Conservation (phyloP, 2,797 vertebrate genomes). For the Nasua narica region DNA sequence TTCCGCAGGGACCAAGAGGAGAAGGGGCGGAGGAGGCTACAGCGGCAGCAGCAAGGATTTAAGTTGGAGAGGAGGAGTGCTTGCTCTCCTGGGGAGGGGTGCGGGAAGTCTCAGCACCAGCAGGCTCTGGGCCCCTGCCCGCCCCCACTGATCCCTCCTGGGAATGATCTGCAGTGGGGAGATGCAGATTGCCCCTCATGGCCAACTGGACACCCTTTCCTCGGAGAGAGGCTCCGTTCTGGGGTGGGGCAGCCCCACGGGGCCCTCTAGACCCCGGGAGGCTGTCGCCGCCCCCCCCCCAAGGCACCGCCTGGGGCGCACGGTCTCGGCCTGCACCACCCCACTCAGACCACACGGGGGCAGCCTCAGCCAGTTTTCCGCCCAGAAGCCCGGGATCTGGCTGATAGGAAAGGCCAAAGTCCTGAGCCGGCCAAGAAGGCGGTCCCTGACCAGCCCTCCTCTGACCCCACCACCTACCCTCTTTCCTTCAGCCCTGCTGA, state of each 20-base stretch:
- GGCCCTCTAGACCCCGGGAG: neutral
- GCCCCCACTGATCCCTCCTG: no score
- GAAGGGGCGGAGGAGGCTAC: rapidly evolving
- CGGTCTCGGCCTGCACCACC: neutral
- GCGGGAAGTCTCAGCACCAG: rapidly evolving
- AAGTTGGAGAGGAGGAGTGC: no score
- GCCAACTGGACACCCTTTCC: neutral
- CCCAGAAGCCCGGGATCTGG: neutral
- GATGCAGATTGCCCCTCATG: rapidly evolving
- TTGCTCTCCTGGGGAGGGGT: neutral
- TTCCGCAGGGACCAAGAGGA: neutral
- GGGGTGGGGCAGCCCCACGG: no score
- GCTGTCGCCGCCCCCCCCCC: neutral
- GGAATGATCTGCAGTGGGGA: no score
- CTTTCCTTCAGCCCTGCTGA: neutral
- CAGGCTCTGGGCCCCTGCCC: neutral
- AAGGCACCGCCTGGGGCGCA: rapidly evolving
- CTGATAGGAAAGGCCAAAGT: neutral
- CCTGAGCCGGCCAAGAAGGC: neutral
- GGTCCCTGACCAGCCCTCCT: neutral
- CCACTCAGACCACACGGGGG: neutral
- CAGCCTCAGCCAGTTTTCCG: neutral
- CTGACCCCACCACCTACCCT: neutral
- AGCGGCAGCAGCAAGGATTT: neutral
- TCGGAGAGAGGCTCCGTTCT: neutral